phyloP scores from a whole-genome alignment of 1,140 invertebrate species.

The Laupala kohalensis region DNA sequence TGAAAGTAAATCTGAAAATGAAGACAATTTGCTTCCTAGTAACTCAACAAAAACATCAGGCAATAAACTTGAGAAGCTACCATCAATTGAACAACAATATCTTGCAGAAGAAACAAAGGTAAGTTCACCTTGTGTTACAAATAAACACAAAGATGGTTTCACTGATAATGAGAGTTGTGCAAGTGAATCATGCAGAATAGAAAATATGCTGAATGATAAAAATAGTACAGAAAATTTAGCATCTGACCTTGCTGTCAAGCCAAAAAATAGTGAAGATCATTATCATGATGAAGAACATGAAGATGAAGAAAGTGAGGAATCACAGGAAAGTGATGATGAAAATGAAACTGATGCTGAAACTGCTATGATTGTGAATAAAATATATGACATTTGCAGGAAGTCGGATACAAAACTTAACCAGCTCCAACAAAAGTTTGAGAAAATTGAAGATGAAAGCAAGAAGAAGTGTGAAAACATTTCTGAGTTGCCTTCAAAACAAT shows the following conservation, averaged over 20 bases:
- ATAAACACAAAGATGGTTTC: background rate
- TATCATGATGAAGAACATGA: slow-evolving; percentile 13
- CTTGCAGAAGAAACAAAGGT: background rate
- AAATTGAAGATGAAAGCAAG: background rate
- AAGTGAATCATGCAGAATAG: slow-evolving; percentile 2
- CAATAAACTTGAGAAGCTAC: slow-evolving; percentile 9
- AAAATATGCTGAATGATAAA: slow-evolving; percentile 19
- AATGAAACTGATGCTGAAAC: slow-evolving; percentile 21
- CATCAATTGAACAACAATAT: background rate
- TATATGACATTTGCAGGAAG: slow-evolving; percentile 8
- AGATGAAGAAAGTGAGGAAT: slow-evolving; percentile 17
- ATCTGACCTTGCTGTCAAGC: background rate
- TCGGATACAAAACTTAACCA: background rate
- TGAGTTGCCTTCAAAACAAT: slow-evolving; percentile 3
- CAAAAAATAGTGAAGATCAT: background rate
- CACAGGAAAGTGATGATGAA: slow-evolving; percentile 21
- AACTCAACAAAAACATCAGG: too few species aligned
- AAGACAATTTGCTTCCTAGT: too few species aligned
- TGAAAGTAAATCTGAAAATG: background rate
- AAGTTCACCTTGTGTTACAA: slow-evolving; percentile 6
- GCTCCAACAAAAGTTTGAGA: background rate
- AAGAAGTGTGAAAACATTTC: background rate
- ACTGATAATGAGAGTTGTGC: background rate
- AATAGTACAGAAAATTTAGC: slow-evolving; percentile 17
- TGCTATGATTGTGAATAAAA: slow-evolving; percentile 8